Conservation (phyloP, 2,888 invertebrate genomes). For the Melanophora roralis region DNA sequence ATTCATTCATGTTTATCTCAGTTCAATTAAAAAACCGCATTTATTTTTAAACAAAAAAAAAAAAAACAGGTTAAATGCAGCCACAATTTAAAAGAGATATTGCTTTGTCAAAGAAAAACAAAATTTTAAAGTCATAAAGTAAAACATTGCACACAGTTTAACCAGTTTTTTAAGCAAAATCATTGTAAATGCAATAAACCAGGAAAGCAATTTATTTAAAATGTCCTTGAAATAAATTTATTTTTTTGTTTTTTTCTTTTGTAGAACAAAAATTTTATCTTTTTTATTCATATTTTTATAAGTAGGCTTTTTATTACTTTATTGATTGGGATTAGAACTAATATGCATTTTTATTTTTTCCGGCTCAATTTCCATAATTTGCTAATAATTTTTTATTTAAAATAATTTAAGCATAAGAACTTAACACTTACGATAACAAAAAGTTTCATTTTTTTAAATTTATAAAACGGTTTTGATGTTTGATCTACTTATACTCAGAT, state of each 20-base stretch:
- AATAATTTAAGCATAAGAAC: neutral
- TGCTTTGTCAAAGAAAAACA: neutral
- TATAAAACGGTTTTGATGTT: too few relatives aligned
- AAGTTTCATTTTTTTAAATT: constrained; percentile 1
- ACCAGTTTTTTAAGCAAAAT: neutral
- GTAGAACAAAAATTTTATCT: neutral
- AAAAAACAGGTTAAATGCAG: neutral
- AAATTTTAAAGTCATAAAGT: constrained; percentile 14
- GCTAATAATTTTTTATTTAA: neutral
- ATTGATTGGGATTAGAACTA: neutral
- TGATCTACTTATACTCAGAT: too few relatives aligned
- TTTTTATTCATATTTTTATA: neutral
- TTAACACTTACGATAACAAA: constrained; percentile 42
- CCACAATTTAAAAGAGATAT: neutral
- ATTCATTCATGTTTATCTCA: too few relatives aligned
- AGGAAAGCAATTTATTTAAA: neutral
- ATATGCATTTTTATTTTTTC: neutral
- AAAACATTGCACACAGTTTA: neutral
- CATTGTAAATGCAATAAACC: neutral
- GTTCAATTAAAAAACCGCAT: too few relatives aligned
- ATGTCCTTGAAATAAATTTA: neutral
- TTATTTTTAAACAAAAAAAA: too few relatives aligned
- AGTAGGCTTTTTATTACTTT: neutral
- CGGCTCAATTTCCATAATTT: neutral
- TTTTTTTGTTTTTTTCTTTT: neutral